Evolutionary conservation across 2,113 vertebrate genomes (phyloP).

Genomic region (Notarius lentiginosus): DNA sequence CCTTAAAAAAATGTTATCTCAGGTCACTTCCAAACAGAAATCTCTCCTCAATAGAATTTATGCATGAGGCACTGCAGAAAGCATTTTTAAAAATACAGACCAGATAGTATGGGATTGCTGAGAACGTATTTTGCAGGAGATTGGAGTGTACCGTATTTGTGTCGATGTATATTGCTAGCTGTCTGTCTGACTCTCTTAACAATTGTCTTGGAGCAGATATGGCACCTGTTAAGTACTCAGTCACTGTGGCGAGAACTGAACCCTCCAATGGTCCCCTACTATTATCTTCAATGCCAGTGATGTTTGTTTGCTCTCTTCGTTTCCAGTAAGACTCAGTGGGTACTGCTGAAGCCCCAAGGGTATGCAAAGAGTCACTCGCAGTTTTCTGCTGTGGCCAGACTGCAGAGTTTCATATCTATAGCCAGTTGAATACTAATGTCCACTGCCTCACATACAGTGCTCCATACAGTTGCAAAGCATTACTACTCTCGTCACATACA

Average conservation of each 20-base stretch:
- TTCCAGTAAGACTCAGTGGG: slow-evolving; percentile 33
- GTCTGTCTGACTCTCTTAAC: slow-evolving; percentile 4
- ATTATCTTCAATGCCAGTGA: slow-evolving; percentile 21
- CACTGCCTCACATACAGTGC: neutral
- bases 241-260: neutral
- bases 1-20: slow-evolving; percentile 16
- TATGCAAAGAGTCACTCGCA: slow-evolving; percentile 39
- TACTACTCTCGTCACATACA: neutral
- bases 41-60: slow-evolving; percentile 48
- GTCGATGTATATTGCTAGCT: neutral
- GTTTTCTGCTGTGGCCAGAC: slow-evolving; percentile 47
- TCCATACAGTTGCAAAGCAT: neutral
- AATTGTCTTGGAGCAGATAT: neutral
- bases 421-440: slow-evolving; percentile 45
- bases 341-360: slow-evolving; percentile 37
- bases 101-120: slow-evolving; percentile 1
- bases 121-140: slow-evolving; percentile 16
- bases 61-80: slow-evolving; percentile 36
- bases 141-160: slow-evolving; percentile 22
- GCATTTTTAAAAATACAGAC: neutral
- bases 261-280: slow-evolving; percentile 13
- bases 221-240: neutral
- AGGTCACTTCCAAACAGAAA: slow-evolving; percentile 24
- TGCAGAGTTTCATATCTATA: slow-evolving; percentile 23
- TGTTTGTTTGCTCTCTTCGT: slow-evolving; percentile 41